A percentile compares a stretch with the other conserved stretches of the same genome.
Conservation (phyloP, 1,140 invertebrate genomes). For the Pentalonia nigronervosa region DNA sequence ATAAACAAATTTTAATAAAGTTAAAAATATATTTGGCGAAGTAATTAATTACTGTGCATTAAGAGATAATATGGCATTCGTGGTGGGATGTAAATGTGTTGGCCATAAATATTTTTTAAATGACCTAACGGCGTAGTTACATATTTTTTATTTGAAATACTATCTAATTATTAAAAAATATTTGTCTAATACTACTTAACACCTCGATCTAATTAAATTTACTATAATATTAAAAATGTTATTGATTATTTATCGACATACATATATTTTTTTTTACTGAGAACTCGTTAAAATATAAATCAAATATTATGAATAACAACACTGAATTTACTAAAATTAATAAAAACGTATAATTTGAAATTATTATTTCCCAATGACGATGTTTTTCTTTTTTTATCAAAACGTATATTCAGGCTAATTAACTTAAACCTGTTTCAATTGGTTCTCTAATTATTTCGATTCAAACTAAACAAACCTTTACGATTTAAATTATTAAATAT, state of each 20-base stretch:
- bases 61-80: background rate
- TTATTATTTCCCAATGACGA: background rate
- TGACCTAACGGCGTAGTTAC: background rate
- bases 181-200: background rate
- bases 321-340: background rate
- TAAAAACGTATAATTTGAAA: background rate
- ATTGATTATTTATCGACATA: background rate
- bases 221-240: background rate
- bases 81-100: background rate
- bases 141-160: background rate
- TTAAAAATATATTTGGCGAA: background rate
- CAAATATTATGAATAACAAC: background rate
- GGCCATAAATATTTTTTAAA: slow-evolving; percentile 21
- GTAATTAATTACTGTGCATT: slow-evolving; percentile 10
- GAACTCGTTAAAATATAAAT: slow-evolving; percentile 6
- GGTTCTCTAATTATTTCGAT: background rate
- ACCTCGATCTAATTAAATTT: background rate
- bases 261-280: background rate
- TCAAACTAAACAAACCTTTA: background rate
- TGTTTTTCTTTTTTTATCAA: background rate
- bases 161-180: background rate
- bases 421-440: background rate
- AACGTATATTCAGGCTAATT: background rate
- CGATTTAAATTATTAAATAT: background rate
- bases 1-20: background rate